A percentile compares a stretch with the other conserved stretches of the same genome.
These are phyloP conservation scores for Cheiracanthium punctorium DNA, from an alignment of 2,888 invertebrate species.

Conservation along the genomic window DNA sequence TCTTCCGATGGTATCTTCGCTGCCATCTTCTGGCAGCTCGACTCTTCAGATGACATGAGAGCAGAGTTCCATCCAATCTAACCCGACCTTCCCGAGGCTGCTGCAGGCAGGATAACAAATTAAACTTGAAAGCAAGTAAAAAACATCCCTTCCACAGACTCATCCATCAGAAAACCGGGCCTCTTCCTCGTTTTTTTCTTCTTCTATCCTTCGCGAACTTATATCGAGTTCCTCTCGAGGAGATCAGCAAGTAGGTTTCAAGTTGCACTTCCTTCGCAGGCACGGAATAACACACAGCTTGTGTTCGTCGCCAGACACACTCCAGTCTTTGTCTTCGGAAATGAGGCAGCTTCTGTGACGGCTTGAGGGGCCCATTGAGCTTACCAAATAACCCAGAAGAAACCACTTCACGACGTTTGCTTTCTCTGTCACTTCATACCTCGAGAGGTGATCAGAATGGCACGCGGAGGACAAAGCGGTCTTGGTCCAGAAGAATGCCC, in stretches of 20 bases:
- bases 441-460: constrained; percentile 9
- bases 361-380: not conserved
- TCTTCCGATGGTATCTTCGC: not conserved
- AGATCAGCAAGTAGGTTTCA: constrained; percentile 29
- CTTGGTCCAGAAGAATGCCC: not conserved
- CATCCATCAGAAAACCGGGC: constrained; percentile 35
- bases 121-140: not conserved
- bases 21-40: too few species aligned
- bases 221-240: constrained; percentile 25
- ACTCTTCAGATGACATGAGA: too few species aligned
- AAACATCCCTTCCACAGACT: not conserved
- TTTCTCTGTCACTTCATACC: constrained; percentile 17
- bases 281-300: constrained; percentile 13
- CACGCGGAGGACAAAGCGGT: not conserved
- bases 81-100: not conserved
- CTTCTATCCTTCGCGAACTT: not conserved
- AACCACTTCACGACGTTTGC: constrained; percentile 1
- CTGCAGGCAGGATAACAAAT: constrained; percentile 5
- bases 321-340: not conserved
- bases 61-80: too few species aligned
- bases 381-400: constrained; percentile 9
- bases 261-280: constrained; percentile 21
- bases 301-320: constrained; percentile 15
- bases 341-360: constrained; percentile 5
- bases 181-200: constrained; percentile 5